Percentiles rank a stretch among this genome's conserved stretches.
Evolutionary conservation across 2,888 invertebrate genomes (phyloP).

Genomic region (Agrotis exclamationis): DNA sequence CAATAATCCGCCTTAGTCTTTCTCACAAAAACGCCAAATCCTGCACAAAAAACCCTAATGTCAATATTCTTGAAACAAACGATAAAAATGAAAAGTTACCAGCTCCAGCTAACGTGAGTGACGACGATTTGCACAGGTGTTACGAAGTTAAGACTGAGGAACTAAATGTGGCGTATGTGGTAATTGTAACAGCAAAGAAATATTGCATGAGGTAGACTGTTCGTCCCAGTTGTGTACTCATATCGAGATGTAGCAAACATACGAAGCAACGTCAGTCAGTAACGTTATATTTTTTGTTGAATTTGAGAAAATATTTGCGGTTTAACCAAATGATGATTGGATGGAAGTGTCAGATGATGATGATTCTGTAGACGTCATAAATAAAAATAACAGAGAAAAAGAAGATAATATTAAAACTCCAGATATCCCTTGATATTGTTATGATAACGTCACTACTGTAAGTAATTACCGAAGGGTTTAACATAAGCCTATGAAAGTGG

Average conservation of each 20-base stretch:
- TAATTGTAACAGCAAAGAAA: slow-evolving; percentile 53
- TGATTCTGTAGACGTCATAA: not conserved
- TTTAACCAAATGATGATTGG: slow-evolving; percentile 12
- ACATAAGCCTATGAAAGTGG: too few relatives aligned
- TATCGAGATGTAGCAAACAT: slow-evolving; percentile 48
- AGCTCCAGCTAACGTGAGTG: slow-evolving; percentile 47
- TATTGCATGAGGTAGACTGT: slow-evolving; percentile 54
- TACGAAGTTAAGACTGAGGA: slow-evolving; percentile 22
- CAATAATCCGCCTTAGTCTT: not conserved
- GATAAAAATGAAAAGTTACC: slow-evolving; percentile 27
- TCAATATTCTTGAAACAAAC: slow-evolving; percentile 7
- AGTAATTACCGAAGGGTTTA: too few relatives aligned
- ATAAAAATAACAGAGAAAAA: not conserved
- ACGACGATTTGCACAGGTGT: slow-evolving; percentile 68
- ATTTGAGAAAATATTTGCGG: slow-evolving; percentile 29
- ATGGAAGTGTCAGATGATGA: not conserved
- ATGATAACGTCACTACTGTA: too few relatives aligned
- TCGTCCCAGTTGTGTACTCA: slow-evolving; percentile 45
- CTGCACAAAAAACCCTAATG: not conserved
- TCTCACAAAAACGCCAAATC: not conserved
- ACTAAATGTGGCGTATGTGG: slow-evolving; percentile 27
- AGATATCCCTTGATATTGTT: too few relatives aligned
- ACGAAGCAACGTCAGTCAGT: slow-evolving; percentile 9
- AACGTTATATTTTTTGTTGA: slow-evolving; percentile 18
- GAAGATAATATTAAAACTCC: not conserved